phyloP scores from a whole-genome alignment of 2,113 vertebrate genomes.

The Empidonax traillii region DNA sequence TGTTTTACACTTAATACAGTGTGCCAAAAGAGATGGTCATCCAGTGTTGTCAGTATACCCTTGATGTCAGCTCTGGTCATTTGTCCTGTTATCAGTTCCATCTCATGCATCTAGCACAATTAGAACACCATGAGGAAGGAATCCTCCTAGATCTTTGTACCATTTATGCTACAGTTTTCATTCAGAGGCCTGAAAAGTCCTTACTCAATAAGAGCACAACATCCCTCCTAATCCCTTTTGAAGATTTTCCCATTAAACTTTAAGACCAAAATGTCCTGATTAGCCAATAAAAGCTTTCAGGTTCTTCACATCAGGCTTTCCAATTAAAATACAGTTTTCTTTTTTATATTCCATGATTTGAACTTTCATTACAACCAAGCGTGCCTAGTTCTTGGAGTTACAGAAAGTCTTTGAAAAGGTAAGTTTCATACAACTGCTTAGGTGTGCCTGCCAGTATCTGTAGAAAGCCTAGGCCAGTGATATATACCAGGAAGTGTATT shows the following conservation, averaged over 20 bases:
- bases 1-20: background rate
- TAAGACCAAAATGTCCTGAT: background rate
- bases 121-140: background rate
- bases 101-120: background rate
- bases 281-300: background rate
- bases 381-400: background rate
- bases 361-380: background rate
- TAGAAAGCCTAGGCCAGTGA: background rate
- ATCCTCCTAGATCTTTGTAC: background rate
- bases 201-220: background rate
- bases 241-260: background rate
- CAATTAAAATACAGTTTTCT: background rate
- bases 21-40: background rate
- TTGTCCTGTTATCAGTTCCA: background rate
- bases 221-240: background rate
- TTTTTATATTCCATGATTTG: background rate
- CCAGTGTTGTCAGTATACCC: background rate
- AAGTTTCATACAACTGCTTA: background rate
- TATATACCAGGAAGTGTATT: background rate
- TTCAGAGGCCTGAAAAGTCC: background rate
- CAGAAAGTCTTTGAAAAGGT: background rate
- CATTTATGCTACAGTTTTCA: background rate
- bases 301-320: background rate
- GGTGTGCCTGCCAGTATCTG: background rate
- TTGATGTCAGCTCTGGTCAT: background rate